These are phyloP conservation scores for Bembecia ichneumoniformis DNA, from an alignment of 2,888 invertebrate genomes.

Conservation along the genomic window DNA sequence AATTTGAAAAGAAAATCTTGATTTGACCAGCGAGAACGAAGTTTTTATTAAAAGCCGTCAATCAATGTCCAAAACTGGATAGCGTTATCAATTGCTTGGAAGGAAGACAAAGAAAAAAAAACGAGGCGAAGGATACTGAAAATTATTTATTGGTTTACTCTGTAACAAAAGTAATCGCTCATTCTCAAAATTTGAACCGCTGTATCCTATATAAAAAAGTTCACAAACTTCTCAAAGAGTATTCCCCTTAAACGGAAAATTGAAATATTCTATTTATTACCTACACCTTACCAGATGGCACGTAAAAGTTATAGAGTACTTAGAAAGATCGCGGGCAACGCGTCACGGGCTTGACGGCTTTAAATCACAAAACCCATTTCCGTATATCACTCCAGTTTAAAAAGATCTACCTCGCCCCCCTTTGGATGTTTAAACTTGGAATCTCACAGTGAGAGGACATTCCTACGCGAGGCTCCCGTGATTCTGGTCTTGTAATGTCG, in stretches of 20 bases:
- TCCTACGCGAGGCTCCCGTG: not conserved
- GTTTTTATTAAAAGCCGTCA: conserved; percentile 9
- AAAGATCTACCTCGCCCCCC: conserved; percentile 18
- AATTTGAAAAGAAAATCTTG: not conserved
- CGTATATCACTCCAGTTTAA: conserved; percentile 20
- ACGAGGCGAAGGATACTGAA: too few species aligned
- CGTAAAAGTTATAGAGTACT: conserved; percentile 33
- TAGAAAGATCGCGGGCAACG: conserved; percentile 34
- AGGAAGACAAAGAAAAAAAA: too few species aligned
- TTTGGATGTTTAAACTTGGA: not conserved
- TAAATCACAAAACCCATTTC: conserved; percentile 53
- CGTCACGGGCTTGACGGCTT: conserved; percentile 50
- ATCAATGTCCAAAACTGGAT: conserved; percentile 2
- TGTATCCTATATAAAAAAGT: not conserved
- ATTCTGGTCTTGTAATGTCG: not conserved
- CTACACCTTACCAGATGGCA: conserved; percentile 17
- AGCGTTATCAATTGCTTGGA: too few species aligned
- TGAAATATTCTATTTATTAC: conserved; percentile 38
- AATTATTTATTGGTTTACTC: not conserved
- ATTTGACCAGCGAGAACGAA: not conserved
- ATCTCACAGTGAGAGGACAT: not conserved
- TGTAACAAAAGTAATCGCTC: not conserved
- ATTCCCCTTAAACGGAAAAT: not conserved
- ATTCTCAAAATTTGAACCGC: not conserved
- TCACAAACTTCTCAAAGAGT: not conserved